Base-by-base conservation (phyloP, 2,888 invertebrate species). In the Drosophila silvestris region DNA sequence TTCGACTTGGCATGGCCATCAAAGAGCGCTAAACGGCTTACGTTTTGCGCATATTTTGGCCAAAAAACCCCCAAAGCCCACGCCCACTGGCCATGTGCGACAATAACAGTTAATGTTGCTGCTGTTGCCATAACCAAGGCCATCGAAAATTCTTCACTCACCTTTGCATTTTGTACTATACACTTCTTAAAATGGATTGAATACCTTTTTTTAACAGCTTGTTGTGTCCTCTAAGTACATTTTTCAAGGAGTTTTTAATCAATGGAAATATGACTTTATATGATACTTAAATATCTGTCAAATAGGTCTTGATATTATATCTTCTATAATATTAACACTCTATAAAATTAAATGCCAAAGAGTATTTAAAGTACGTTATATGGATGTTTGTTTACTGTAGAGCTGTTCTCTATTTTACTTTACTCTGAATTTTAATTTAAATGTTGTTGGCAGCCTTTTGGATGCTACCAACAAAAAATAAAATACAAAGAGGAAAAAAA, bases 21-120 rank as follows among this genome's bases (percentile, higher is more conserved):
- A 82, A 87, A 89, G 83, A 82, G 85, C 87, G 78, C 89, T 89
- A 89, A 89, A 89, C 85, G 89, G 84, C 85, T 89, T 86, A 89
- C 82, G 83, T 73, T 79, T 67, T 70, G 72, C 58, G 72, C 66
- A 77, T 81, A 79, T 81, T 81, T 77, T 65, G 77, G 65, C 39
- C 58, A 14, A 61, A 70, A 64, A 47, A 26, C n/a, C 30, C 57
- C 52, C 75, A 37, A 28, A 1, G 50, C 65, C 37, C 51, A 32
- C 57, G 37, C 54, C 77, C 39, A 30, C 9, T 9, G 39, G 5
- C 57, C 73, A 76, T 33, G 64, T 61, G 70, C 70, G 77, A 80
- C 67, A 79, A 80, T 83, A 83, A 84, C 84, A 81, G 77, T 84
- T 84, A 84, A 88, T 83, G 89, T 83, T 79, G 75, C 57, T 56